Base-by-base conservation (phyloP, 1,140 invertebrate species). In the Ooceraea biroi region DNA sequence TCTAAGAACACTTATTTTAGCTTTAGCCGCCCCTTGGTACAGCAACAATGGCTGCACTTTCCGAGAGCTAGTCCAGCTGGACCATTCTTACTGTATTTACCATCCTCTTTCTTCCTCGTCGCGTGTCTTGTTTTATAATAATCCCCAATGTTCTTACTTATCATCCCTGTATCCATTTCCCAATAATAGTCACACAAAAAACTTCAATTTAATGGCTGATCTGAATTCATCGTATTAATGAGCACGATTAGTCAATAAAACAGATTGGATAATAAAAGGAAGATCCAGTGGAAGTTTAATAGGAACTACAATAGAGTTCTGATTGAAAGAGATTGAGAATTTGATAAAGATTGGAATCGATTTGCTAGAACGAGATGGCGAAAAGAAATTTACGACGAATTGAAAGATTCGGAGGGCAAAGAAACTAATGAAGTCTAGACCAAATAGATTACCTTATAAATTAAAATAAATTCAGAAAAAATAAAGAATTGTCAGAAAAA, bases 1-100 rank as follows among this genome's bases (percentile, higher is more conserved):
- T 74, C 12, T 74, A 74, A 74, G 22, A 11, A 74, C 25, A 60
- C 22, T 58, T 44, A 50, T 48, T 61, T 25, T 17, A 25, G n/a
- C 52, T 12, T 12, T 58, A 19, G 55, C 22, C 19, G 4, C 1
- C 14, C 19, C 14, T 19, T 44, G 17, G 2, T 72, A 36, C 36
- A 36, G 30, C 14, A 73, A 44, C 22, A 58, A 73, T 73, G 36
- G 22, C 12, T 55, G n/a, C 69, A 17, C 52, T 41, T 17, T 57
- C 52, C 22, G 30, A 44, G 30, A 58, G 8, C 19, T 48, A 25
- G 12, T 22, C 12, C 48, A 22, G 14, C 12, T 36, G 36, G 7
- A 36, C 7, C 1, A 71, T 11, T 55, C 27, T 69, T 44, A 14
- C 2, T 22, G 19, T 72, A 73, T 58, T 73, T 58, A 44, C 22